Evolutionary conservation across 2,888 invertebrate species (phyloP).

Genomic region (Synergus umbraculus): DNA sequence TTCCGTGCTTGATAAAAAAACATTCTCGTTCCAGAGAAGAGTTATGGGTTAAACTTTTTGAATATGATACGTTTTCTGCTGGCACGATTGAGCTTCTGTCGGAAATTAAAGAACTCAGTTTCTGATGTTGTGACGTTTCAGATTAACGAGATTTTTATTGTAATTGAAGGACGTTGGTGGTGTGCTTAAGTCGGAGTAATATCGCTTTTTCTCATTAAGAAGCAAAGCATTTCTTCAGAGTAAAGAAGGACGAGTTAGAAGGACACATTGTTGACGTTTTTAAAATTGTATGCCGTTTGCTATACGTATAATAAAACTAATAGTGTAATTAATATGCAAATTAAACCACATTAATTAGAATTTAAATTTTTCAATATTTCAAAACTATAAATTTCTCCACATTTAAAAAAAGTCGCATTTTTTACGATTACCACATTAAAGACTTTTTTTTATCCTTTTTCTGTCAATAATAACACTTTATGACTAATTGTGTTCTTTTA

Average conservation of each 20-base stretch:
- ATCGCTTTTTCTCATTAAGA: not conserved
- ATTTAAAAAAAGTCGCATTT: not conserved
- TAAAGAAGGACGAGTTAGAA: slow-evolving; percentile 9
- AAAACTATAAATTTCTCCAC: not conserved
- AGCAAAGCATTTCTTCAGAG: not conserved
- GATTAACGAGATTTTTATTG: not conserved
- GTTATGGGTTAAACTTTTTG: slow-evolving; percentile 2
- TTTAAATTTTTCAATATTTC: not conserved
- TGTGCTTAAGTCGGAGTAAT: not conserved
- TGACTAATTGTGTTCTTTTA: not conserved
- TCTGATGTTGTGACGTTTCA: not conserved
- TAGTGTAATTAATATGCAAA: not conserved
- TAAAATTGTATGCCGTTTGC: not conserved
- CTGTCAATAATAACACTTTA: not conserved
- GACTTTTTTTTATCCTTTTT: not conserved
- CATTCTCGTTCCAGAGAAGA: slow-evolving; percentile 8
- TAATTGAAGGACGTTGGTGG: not conserved
- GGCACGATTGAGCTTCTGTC: not conserved
- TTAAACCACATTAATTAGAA: not conserved
- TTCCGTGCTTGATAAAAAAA: not conserved
- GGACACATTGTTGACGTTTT: not conserved
- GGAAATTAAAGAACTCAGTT: not conserved
- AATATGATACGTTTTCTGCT: not conserved
- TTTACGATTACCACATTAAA: too few species aligned
- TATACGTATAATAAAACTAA: not conserved